Base-by-base conservation (phyloP, 2,113 vertebrate genomes). In the Ascaphus truei region DNA sequence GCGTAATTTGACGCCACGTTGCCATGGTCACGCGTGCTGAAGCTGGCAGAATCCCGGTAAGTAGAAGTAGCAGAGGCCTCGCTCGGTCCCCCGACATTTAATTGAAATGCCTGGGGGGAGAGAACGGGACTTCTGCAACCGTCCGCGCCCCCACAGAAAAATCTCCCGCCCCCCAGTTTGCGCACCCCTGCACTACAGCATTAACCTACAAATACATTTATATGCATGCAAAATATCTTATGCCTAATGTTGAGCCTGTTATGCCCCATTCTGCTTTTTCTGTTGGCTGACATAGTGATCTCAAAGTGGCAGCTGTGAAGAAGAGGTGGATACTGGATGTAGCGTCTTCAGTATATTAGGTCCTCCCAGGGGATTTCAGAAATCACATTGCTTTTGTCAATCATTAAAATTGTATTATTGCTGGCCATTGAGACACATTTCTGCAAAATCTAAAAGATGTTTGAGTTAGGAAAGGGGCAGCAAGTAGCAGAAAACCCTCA, bases 311-410 rank as follows among this genome's bases (percentile, higher is more conserved):
- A 59, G 23, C n/a, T 23, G 18, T 50, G 50, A 58, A 68, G 37
- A 47, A 47, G 47, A 65, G 62, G 48, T 39, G 31, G 34, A 68
- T 31, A 27, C 16, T 23, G 52, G 33, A 47, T 57, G 29, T 23
- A 57, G 20, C 52, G 23, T 29, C 52, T 68, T 26, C 34, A 68
- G 29, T 58, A 75, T 3, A 12, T 8, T 36, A 30, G 26, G 23
- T 10, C 25, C n/a, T 59, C 43, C 53, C 5, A 30, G 13, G 31
- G 33, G 51, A 50, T 43, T 23, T 52, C 9, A 45, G 53, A 7
- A 33, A 69, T 64, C 34, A 58, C 7, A 12, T 23, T 65, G 4
- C 29, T 77, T 59, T 68, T 73, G 3, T n/a, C 48, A 60, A n/a
- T 56, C 68, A 41, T 58, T 68, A 30, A 27, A 65, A 11, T 43